Evolutionary conservation across 1,140 invertebrate species (phyloP).

Genomic region (Drosophila kurseongensis): DNA sequence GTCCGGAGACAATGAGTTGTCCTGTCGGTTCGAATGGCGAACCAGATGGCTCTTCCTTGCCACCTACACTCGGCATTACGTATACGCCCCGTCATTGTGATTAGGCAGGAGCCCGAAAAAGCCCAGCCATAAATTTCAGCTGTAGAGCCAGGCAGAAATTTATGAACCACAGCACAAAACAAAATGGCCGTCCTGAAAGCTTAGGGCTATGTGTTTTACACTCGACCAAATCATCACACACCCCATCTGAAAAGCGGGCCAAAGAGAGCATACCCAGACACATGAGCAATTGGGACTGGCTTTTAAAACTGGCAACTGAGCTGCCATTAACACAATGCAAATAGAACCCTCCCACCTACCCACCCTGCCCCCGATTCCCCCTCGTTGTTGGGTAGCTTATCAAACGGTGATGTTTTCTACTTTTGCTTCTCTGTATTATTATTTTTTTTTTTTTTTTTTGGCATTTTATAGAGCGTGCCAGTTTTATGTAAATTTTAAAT

Average conservation of each 20-base stretch:
- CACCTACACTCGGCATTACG: conserved; percentile 20
- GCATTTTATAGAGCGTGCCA: conserved; percentile 70
- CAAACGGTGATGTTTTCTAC: conserved; percentile 35
- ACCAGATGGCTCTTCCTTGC: conserved; percentile 23
- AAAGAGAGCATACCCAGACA: conserved; percentile 5
- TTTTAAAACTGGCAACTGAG: conserved; percentile 59
- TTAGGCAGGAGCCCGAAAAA: conserved; percentile 41
- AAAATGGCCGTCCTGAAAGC: conserved; percentile 54
- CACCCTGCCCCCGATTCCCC: neutral
- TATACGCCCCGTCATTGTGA: conserved; percentile 29
- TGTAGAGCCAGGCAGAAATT: conserved; percentile 43
- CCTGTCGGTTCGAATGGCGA: neutral
- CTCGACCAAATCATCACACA: conserved; percentile 38
- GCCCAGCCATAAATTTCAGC: conserved; percentile 47
- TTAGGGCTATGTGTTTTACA: conserved; percentile 55
- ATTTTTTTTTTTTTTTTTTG: conserved; percentile 19
- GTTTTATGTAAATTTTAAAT: conserved; percentile 74
- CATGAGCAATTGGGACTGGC: conserved; percentile 54
- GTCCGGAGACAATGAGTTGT: conserved; percentile 26
- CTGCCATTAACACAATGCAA: conserved; percentile 72
- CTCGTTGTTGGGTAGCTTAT: conserved; percentile 20
- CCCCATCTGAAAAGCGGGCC: neutral
- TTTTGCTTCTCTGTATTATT: conserved; percentile 28
- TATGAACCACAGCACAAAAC: conserved; percentile 48
- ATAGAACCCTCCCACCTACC: conserved; percentile 38